These are phyloP conservation scores for Liopterus haemorrhoidalis DNA, from an alignment of 2,888 invertebrate genomes.

Conservation along the genomic window DNA sequence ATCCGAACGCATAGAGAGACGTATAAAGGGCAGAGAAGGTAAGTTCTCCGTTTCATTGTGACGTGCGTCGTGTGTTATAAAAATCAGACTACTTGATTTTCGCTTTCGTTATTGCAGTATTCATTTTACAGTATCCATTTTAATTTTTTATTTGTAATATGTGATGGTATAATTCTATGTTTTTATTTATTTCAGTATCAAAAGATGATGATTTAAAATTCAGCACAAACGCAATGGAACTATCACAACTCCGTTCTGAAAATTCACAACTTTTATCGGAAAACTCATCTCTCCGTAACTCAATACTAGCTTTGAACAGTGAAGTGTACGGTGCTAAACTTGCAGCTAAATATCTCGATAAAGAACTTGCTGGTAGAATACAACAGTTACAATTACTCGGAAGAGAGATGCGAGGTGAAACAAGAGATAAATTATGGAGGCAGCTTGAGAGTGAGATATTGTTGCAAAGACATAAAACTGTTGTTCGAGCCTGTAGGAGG, in stretches of 20 bases:
- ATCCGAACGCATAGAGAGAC: no score
- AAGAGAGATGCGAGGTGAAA: constrained; percentile 71
- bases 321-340: constrained; percentile 79
- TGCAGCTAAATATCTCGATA: constrained; percentile 81
- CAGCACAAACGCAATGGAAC: constrained; percentile 42
- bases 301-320: constrained; percentile 67
- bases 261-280: constrained; percentile 59
- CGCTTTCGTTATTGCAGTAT: no score
- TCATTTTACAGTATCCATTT: no score
- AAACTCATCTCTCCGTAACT: constrained; percentile 63
- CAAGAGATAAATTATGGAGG: constrained; percentile 73
- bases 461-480: constrained; percentile 77
- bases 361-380: constrained; percentile 74
- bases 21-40: no score
- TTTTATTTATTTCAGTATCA: constrained; percentile 36
- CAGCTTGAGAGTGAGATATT: constrained; percentile 82
- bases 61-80: no score
- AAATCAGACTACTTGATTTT: no score
- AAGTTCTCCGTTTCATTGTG: no score
- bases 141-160: no score
- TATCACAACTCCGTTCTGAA: constrained; percentile 50
- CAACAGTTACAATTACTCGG: constrained; percentile 79
- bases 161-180: no score
- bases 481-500: constrained; percentile 59
- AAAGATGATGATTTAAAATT: constrained; percentile 43